Base-by-base conservation (phyloP, 2,888 invertebrate genomes). In the Chorisops tibialis region DNA sequence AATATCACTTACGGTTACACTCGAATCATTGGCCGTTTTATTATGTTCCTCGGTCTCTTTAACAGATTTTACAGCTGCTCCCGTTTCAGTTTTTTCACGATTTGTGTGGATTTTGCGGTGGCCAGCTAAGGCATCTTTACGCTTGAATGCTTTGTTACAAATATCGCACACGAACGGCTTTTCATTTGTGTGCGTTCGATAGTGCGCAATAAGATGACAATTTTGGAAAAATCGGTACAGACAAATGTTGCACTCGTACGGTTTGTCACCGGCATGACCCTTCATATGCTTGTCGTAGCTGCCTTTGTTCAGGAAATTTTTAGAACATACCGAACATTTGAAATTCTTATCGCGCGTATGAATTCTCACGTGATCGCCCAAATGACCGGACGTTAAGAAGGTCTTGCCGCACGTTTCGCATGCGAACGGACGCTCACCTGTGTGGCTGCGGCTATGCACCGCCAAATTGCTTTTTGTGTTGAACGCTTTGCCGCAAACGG, bases 401-500 rank as follows among this genome's bases (percentile, higher is more conserved):
- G 64, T 11, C 58, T 64, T 65, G 2, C 22, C 18, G 24, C 67
- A 67, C 16, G 45, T 21, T 6, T 35, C 38, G 30, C 67, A 67
- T 16, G 38, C 41, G 38, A 54, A 65, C 9, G 62, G 63, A 5
- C 63, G 62, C 30, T 54, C 50, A 1, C 62, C 62, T 2, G 59
- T 61, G 30, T 63, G 65, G n/a, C 22, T 58, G n/a, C 61, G 51
- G 21, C 22, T 52, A 24, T 65, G 63, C 2, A 63, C 63, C n/a
- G 39, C 16, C 35, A 65, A 63, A 58, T 63, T 65, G 22, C 50
- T 45, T 22, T 41, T 48, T 9, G 54, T 58, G 14, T 58, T 61
- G 47, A 65, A 65, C 24, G 56, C 39, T 49, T 61, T 65, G 4
- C 65, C 65, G 37, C 65, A 65, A 16, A 35, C 22, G 4, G 63